A percentile compares a stretch with the other conserved stretches of the same genome.
These are phyloP conservation scores for Branchinecta lynchi DNA, from an alignment of 1,140 invertebrate species.

Conservation along the genomic window DNA sequence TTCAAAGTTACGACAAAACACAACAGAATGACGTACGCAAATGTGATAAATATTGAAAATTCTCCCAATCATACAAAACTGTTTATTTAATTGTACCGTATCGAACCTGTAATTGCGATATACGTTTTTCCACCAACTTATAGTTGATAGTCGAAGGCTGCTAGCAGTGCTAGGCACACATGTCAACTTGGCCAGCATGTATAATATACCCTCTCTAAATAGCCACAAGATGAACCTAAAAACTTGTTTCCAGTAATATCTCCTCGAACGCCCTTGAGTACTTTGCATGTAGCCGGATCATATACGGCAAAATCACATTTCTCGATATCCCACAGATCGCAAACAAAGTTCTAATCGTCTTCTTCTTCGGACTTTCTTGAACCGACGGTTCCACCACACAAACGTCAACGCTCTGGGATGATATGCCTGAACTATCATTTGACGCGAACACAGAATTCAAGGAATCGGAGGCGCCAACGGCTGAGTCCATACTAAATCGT, in stretches of 20 bases:
- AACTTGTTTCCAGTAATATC: neutral
- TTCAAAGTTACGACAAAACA: too few relatives aligned
- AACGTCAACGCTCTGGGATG: neutral
- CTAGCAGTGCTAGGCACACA: too few relatives aligned
- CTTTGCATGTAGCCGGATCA: neutral
- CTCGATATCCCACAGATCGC: neutral
- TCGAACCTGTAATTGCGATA: too few relatives aligned
- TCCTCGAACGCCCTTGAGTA: neutral
- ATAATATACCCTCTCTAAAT: neutral
- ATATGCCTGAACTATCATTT: constrained; percentile 1
- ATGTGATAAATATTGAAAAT: too few relatives aligned
- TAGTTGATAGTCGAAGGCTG: too few relatives aligned
- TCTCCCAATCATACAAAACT: too few relatives aligned
- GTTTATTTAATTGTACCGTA: too few relatives aligned
- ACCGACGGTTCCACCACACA: neutral
- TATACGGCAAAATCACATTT: neutral
- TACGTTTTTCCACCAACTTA: too few relatives aligned
- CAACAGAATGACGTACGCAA: too few relatives aligned
- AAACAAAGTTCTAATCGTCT: neutral
- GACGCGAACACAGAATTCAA: neutral
- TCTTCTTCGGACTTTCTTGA: neutral
- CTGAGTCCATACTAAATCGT: neutral
- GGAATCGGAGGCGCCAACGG: neutral
- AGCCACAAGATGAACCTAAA: neutral
- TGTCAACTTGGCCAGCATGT: too few relatives aligned